Evolutionary conservation across 2,113 vertebrate genomes (phyloP), one percentile per base, ranked within the genome.

Genomic region (Coptodon rendalli): DNA sequence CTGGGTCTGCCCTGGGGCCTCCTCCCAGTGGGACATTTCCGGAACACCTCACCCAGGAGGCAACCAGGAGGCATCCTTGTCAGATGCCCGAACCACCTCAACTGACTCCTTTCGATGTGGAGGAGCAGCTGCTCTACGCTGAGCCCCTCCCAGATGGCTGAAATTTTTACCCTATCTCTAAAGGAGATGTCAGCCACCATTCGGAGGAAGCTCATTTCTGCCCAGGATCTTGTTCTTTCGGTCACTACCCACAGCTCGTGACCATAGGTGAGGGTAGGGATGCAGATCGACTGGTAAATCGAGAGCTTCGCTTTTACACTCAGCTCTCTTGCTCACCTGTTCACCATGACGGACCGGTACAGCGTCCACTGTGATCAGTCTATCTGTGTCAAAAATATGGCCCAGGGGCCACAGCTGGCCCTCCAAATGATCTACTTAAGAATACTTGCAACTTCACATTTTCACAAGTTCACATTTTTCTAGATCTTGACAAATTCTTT

Each of bases 1-100:
- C 56, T 59, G 56, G 0, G 0, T 36, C 59, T 63, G 9, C 31
- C 31, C 59, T 1, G 1, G 16, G 59, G 0, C 16, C 29, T 61
- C 59, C 5, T 63, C 6, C 5, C 29, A 1, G 29, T 34, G 2
- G 59, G 59, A 1, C 29, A 63, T 6, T 16, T 9, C 59, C 0
- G 0, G 59, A 63, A 34, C 59, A 11, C 59, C 16, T 63, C 16
- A 34, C 59, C 2, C 8, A 34, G 2, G 14, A 61, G 22, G 24
- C 24, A 1, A 0, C 24, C 56, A 57, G 56, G 13, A 59, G 59
- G 59, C 9, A 63, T 63, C 29, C 5, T 34, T 10, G 9, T 63
- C 29, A 63, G 57, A 61, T 61, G 1, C 57, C 29, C 1, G 1
- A 61, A 34, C 5, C 57, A 61, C 57, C 29, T 61, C 3, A 34